A percentile compares a stretch with the other conserved stretches of the same genome.
Conservation (phyloP, 1,140 invertebrate species). For the Vollenhovia emeryi region DNA sequence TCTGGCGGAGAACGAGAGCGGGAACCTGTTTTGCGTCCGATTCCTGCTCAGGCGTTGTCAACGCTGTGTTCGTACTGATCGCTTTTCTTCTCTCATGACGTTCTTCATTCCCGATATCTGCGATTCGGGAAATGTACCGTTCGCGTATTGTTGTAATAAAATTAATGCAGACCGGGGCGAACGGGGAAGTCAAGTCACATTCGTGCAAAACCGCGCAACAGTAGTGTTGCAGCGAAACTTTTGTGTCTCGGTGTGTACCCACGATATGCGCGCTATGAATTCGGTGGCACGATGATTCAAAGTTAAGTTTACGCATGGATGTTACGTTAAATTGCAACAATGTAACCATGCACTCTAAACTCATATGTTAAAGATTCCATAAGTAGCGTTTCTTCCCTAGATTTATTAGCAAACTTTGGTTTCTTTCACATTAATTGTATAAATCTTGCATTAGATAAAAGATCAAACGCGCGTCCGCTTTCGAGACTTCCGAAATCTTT, state of each 20-base stretch:
- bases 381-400: neutral
- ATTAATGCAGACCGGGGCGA: neutral
- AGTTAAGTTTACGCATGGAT: neutral
- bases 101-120: neutral
- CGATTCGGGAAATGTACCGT: neutral
- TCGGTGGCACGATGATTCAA: neutral
- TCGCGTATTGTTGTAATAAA: neutral
- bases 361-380: neutral
- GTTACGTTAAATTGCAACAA: neutral
- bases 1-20: slow-evolving; percentile 14
- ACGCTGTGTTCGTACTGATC: slow-evolving; percentile 27
- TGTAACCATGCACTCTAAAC: neutral
- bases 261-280: neutral
- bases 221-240: neutral
- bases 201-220: neutral
- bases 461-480: neutral
- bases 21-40: slow-evolving; percentile 75
- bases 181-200: neutral
- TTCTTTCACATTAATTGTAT: neutral
- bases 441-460: neutral
- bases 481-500: neutral
- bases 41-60: slow-evolving; percentile 65
- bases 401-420: neutral
- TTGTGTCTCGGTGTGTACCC: neutral
- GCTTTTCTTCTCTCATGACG: slow-evolving; percentile 14